Evolutionary conservation across 2,113 vertebrate species (phyloP), one percentile per base, ranked within the genome.

Genomic region (Leuciscus idus): DNA sequence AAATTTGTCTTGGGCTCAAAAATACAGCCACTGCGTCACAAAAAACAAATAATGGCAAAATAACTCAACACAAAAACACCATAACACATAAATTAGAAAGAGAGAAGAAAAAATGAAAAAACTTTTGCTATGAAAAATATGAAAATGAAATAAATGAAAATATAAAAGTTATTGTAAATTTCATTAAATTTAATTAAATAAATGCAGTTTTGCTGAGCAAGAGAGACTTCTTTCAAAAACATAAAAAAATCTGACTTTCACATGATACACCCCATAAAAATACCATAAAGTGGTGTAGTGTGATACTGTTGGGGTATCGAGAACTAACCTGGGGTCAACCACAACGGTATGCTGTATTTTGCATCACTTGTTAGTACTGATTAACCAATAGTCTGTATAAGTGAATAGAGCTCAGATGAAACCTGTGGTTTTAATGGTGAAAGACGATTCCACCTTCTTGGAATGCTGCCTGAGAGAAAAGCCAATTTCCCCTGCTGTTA

Each of bases 401-500:
- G 39, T 81, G 43, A 82, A 62, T 64, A 48, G 36, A 64, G 39
- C 36, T 64, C 36, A 46, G 19, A 70, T 82, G 43, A 66, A 82
- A 68, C 62, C 43, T 48, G 46, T 82, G 28, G 62, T 52, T 68
- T 80, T 66, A 33, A 68, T 82, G 43, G 26, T 30, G 62, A 33
- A 82, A 68, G 80, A 52, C 17, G 1, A 82, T 70, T 82, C 28
- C 62, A 68, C 2, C 7, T 8, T 62, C 23, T 81, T 81, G 78
- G 78, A 82, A 52, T 52, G n/a, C 8, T n/a, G 78, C 78, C 78
- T 81, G 78, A 81, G n/a, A 70, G 46, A 82, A 80, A 66, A 82
- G 43, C 80, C 61, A 68, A 52, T 82, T 82, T 82, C 46, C 28
- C 62, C 80, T 52, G 62, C 43, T 82, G 62, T 70, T 82, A 68